phyloP scores from a whole-genome alignment of 2,113 vertebrate genomes.

The Arothron firmamentum region DNA sequence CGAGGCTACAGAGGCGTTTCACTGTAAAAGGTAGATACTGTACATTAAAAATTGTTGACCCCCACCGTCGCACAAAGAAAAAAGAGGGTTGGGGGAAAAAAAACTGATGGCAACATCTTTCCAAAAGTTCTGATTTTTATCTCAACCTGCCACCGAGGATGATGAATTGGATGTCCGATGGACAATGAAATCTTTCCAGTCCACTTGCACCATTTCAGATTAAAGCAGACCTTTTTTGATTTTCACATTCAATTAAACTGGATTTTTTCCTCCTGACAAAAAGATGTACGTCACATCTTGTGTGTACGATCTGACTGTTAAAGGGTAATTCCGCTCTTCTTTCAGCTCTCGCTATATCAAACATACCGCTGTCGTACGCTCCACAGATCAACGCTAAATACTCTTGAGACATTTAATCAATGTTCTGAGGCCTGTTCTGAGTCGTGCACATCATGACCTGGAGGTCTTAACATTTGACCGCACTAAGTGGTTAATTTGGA shows the following conservation, averaged over 20 bases:
- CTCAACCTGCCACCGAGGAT: background rate
- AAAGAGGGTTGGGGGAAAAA: conserved; percentile 7
- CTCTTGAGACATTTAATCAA: background rate
- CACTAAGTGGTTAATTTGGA: conserved; percentile 3
- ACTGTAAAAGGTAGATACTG: conserved; percentile 49
- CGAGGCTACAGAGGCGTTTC: conserved; percentile 39
- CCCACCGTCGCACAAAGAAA: conserved; percentile 8
- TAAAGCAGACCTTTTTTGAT: conserved; percentile 13
- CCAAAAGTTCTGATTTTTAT: conserved; percentile 23
- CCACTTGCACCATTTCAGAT: background rate
- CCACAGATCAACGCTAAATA: conserved; percentile 11
- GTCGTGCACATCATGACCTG: background rate
- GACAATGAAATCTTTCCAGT: too few species aligned
- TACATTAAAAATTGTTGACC: conserved; percentile 26
- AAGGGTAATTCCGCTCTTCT: conserved; percentile 16
- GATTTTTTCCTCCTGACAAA: too few species aligned
- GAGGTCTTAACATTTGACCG: background rate
- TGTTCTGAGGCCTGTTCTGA: background rate
- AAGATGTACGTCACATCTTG: too few species aligned
- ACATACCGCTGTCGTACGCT: conserved; percentile 11
- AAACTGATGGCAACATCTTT: conserved; percentile 30
- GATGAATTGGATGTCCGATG: too few species aligned
- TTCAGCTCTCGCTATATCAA: conserved; percentile 23
- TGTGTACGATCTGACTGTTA: conserved; percentile 31
- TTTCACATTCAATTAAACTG: background rate